Percentiles rank a stretch among this genome's conserved stretches.
Conservation (phyloP, 2,888 invertebrate species). For the Tetanocera ferruginea region DNA sequence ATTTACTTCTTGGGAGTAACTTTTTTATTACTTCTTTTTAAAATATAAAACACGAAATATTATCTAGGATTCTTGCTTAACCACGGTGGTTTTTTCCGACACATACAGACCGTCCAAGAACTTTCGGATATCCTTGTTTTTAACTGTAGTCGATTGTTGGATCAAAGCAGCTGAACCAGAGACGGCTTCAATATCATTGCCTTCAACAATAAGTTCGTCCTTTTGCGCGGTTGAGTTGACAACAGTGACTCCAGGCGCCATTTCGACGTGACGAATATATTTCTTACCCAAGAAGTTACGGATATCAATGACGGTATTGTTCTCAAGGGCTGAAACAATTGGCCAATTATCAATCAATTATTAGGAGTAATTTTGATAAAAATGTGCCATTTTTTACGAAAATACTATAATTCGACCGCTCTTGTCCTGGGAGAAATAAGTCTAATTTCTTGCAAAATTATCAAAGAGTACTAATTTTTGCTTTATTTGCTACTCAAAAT, state of each 20-base stretch:
- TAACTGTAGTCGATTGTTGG: constrained; percentile 98
- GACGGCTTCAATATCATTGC: constrained; percentile 95
- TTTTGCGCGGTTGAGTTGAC: constrained; percentile 93
- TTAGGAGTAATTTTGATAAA: too few relatives aligned
- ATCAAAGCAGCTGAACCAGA: constrained; percentile 98
- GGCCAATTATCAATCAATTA: too few relatives aligned
- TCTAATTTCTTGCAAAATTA: too few relatives aligned
- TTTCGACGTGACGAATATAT: constrained; percentile 92
- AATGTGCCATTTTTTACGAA: too few relatives aligned
- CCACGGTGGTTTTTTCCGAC: constrained; percentile 97
- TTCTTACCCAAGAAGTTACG: constrained; percentile 99
- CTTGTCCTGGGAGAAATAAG: too few relatives aligned
- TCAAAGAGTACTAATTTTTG: too few relatives aligned
- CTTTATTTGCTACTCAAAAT: too few relatives aligned
- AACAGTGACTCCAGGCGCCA: constrained; percentile 96
- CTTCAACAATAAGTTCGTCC: constrained; percentile 97
- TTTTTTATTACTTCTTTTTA: too few relatives aligned
- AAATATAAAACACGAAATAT: constrained; percentile 15
- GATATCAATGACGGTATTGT: constrained; percentile 92
- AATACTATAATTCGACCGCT: too few relatives aligned
- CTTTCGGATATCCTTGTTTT: constrained; percentile 99
- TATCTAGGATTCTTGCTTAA: constrained; percentile 76
- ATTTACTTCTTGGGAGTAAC: constrained; percentile 12
- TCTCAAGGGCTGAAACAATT: too few relatives aligned
- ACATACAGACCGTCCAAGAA: constrained; percentile 99